phyloP scores from a whole-genome alignment of 2,797 vertebrate species.

The Glossophaga mutica region DNA sequence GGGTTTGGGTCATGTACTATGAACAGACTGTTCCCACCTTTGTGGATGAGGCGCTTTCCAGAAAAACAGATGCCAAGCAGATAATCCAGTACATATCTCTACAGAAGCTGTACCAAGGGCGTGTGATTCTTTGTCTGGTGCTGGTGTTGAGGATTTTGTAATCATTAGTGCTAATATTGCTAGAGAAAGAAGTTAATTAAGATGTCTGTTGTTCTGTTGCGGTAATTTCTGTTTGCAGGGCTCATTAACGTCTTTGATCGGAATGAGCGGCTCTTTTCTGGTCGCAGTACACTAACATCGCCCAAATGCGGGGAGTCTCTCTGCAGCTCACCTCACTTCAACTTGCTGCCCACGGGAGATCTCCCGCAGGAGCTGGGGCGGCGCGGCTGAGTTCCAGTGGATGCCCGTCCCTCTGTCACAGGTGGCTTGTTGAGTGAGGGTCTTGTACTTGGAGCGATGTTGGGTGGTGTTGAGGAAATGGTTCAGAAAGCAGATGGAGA shows the following conservation, averaged over 20 bases:
- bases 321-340: not conserved
- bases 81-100: not conserved
- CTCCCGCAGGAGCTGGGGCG: not conserved
- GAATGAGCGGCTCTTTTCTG: not conserved
- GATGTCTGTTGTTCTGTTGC: not conserved
- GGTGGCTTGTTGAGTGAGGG: not conserved
- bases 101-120: not conserved
- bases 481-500: not conserved
- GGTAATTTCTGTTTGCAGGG: not conserved
- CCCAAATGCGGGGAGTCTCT: accelerated
- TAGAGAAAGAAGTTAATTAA: constrained; percentile 15
- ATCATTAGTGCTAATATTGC: not conserved
- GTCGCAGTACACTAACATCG: not conserved
- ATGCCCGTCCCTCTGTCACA: not conserved
- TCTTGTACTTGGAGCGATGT: not conserved
- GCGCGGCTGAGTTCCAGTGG: accelerated
- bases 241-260: not conserved
- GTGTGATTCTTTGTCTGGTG: not conserved
- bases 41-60: not conserved
- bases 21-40: too few relatives aligned
- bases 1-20: not conserved
- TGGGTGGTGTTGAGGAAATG: not conserved
- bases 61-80: not conserved
- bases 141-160: not conserved
- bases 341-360: too few relatives aligned